Conservation (phyloP, 2,113 vertebrate genomes). For the Loxodonta africana region DNA sequence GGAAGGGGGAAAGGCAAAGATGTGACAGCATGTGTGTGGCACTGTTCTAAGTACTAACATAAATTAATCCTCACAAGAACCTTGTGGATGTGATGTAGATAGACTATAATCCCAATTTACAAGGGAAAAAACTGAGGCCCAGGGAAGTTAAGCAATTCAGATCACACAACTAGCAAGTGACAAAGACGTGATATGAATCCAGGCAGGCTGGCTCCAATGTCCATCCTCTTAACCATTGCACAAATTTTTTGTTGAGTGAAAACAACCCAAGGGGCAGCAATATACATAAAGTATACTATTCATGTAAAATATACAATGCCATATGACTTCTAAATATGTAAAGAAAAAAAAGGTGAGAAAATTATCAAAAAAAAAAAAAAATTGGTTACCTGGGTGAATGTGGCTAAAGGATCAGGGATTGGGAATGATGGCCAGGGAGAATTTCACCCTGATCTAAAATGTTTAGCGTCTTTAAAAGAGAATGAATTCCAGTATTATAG, state of each 20-base stretch:
- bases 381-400: background rate
- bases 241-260: background rate
- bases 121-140: background rate
- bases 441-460: background rate
- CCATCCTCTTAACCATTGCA: background rate
- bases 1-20: background rate
- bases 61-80: conserved; percentile 18
- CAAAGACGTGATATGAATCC: background rate
- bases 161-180: background rate
- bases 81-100: too few species aligned
- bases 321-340: background rate
- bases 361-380: background rate
- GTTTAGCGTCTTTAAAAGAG: conserved; percentile 19
- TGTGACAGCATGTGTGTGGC: background rate
- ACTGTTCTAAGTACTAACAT: background rate
- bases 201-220: background rate
- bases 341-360: background rate
- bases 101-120: background rate
- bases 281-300: background rate
- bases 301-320: background rate
- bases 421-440: background rate
- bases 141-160: background rate
- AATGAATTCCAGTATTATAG: background rate
- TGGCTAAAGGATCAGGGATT: background rate
- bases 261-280: background rate